Base-by-base conservation (phyloP, 2,888 invertebrate species). In the Hedychridium roseum region DNA sequence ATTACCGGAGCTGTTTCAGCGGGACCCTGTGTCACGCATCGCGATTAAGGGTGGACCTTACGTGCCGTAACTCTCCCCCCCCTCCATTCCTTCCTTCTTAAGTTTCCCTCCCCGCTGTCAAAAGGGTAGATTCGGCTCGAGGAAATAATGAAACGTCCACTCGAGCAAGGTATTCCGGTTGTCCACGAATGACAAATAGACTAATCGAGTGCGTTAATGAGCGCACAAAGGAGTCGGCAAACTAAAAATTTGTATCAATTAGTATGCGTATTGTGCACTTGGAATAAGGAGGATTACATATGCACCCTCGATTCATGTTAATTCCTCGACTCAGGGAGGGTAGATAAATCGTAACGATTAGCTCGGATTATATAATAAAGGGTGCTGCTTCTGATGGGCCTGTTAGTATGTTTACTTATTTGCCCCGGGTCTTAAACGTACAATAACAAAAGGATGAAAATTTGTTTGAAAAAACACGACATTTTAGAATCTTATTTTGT, bases 21-120 rank as follows among this genome's bases (percentile, higher is more conserved):
- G 34, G 49, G 54, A 38, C 52, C 60, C 59, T 39, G 55, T 60
- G 61, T 64, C 64, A 67, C 65, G 60, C 60, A 60, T 68, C 57
- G 53, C 58, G 66, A 66, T 70, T 66, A 70, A 59, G 64, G 58
- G 54, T 50, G 43, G 54, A 53, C 56, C 55, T 67, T 58, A 61
- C 58, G 62, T 66, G 57, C 45, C 52, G 44, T 30, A 43, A 37
- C 36, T 30, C 31, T 38, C 41, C 34, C 14, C 23, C 35, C 18
- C 26, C 12, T 35, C 21, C 12, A 34, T 39, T 28, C 12, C 34
- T 17, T 4, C 35, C 14, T 20, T 17, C 28, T 23, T 23, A 23
- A n/a, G n/a, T n/a, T n/a, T n/a, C n/a, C n/a, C n/a, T 23, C 23
- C 5, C 9, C 9, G 23, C 5, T 23, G 5, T 23, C 9, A 9